Evolutionary conservation across 2,113 vertebrate genomes (phyloP).

Genomic region (Phoxinus phoxinus): DNA sequence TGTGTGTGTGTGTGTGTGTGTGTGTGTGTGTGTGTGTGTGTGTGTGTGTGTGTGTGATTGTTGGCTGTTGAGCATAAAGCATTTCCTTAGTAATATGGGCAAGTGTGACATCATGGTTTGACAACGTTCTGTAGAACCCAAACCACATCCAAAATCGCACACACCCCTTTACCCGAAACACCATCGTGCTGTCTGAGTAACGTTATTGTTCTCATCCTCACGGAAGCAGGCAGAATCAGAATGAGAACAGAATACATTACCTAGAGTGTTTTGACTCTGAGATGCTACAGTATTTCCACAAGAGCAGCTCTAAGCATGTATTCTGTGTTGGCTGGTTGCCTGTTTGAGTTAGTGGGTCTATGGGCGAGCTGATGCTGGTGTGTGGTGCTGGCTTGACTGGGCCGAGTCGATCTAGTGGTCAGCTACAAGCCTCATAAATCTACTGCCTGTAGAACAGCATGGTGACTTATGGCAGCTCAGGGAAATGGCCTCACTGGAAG

Average conservation of each 20-base stretch:
- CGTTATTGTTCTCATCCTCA: background rate
- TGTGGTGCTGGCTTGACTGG: conserved; percentile 30
- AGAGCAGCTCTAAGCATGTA: background rate
- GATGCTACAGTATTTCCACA: too few relatives aligned
- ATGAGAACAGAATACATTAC: too few relatives aligned
- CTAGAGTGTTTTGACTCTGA: too few relatives aligned
- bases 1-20: conserved; percentile 25
- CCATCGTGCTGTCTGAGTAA: background rate
- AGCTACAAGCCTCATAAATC: conserved; percentile 57
- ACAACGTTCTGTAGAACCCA: conserved; percentile 8
- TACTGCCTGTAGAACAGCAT: conserved; percentile 53
- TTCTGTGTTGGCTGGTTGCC: conserved; percentile 7
- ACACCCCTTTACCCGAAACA: background rate
- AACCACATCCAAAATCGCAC: background rate
- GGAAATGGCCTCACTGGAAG: conserved; percentile 59
- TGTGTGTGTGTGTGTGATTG: conserved; percentile 31
- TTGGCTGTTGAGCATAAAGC: background rate
- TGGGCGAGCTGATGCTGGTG: conserved; percentile 25
- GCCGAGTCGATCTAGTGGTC: conserved; percentile 54
- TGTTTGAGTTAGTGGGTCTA: conserved; percentile 11
- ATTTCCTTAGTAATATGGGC: conserved; percentile 20
- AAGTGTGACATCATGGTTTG: conserved; percentile 18
- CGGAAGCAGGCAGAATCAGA: background rate
- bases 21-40: conserved; percentile 12
- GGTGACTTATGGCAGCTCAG: conserved; percentile 61